These are phyloP conservation scores for Aphis gossypii DNA, from an alignment of 1,140 invertebrate species.

Conservation along the genomic window DNA sequence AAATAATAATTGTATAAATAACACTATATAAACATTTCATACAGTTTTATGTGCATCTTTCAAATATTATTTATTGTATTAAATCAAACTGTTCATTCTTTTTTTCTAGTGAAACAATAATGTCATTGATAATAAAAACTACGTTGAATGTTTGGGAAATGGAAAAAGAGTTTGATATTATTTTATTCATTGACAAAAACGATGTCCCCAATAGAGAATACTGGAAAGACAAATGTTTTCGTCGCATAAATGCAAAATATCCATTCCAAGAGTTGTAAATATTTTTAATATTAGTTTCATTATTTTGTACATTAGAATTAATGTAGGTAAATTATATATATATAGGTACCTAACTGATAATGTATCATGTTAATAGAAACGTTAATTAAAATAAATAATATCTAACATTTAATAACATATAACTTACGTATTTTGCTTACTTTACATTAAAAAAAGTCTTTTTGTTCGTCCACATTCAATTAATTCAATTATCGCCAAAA, in stretches of 20 bases:
- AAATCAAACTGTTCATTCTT: neutral
- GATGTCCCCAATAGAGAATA: neutral
- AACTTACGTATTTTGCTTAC: too few species aligned
- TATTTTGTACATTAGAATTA: neutral
- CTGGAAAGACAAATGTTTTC: neutral
- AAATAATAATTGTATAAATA: neutral
- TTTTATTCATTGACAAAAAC: neutral
- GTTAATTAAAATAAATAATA: too few species aligned
- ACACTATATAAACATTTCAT: neutral
- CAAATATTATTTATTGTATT: neutral
- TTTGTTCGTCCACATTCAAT: too few species aligned
- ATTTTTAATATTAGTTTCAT: neutral
- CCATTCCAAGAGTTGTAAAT: neutral
- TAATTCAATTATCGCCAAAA: too few species aligned
- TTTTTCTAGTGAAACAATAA: neutral
- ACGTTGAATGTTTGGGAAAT: neutral
- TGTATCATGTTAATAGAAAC: too few species aligned
- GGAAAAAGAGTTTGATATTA: neutral
- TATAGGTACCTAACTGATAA: neutral
- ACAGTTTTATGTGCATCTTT: neutral
- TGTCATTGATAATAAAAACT: neutral
- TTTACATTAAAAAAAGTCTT: too few species aligned
- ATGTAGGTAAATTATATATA: neutral
- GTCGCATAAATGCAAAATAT: neutral
- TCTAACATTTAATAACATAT: too few species aligned